A percentile compares a stretch with the other conserved stretches of the same genome.
Evolutionary conservation across 2,797 vertebrate genomes (phyloP).

Genomic region (Tokudaia muenninki): DNA sequence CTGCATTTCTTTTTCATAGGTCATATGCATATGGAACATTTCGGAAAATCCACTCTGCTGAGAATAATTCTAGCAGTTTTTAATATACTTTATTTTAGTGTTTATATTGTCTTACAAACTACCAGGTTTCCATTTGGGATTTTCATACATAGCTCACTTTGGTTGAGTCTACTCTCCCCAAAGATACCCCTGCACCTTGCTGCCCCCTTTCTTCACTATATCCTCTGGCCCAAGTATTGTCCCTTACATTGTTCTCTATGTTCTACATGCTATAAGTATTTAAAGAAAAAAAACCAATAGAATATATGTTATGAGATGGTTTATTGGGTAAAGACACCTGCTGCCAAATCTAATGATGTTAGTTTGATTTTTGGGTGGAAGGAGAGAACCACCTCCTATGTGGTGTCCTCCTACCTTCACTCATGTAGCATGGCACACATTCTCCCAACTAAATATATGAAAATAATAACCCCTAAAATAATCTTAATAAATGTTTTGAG

Average conservation of each 20-base stretch:
- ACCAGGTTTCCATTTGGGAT: no score
- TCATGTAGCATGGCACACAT: neutral
- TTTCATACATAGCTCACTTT: neutral
- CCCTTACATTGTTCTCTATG: no score
- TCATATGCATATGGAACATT: neutral
- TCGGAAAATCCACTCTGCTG: neutral
- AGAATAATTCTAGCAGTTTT: neutral
- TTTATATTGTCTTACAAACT: neutral
- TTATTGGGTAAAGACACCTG: neutral
- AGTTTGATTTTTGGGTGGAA: neutral
- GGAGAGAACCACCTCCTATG: no score
- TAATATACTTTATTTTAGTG: neutral
- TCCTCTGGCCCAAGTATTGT: neutral
- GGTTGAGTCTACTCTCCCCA: neutral
- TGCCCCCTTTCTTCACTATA: no score
- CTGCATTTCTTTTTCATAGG: neutral
- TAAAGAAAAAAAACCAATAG: neutral
- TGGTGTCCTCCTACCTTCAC: neutral
- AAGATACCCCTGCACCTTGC: no score
- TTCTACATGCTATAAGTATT: neutral
- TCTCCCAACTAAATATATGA: neutral
- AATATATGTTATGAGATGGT: no score
- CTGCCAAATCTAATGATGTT: neutral
- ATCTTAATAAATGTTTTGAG: neutral
- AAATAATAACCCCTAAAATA: neutral